Evolutionary conservation across 1,140 invertebrate species (phyloP).

Genomic region (Calosoma granatense): DNA sequence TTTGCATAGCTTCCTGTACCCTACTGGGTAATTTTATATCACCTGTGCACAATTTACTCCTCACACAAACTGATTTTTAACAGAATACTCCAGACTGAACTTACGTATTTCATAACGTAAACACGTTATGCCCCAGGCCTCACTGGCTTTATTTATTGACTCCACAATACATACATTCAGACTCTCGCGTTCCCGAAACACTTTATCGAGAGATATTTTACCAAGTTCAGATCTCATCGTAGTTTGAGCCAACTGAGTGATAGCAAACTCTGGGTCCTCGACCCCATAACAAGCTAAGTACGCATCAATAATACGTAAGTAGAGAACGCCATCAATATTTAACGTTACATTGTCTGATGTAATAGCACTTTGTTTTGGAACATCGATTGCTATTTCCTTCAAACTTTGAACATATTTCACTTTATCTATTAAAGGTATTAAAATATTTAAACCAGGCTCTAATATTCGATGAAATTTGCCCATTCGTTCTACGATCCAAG

Average conservation of each 20-base stretch:
- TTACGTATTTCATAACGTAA: constrained; percentile 96
- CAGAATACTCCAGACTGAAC: constrained; percentile 26
- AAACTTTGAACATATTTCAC: constrained; percentile 98
- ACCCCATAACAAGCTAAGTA: constrained; percentile 96
- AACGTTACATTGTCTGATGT: constrained; percentile 96
- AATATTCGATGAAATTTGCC: constrained; percentile 90
- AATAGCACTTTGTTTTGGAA: constrained; percentile 97
- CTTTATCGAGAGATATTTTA: constrained; percentile 95
- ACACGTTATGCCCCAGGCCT: constrained; percentile 96
- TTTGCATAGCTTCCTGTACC: constrained; percentile 99
- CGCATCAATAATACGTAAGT: constrained; percentile 87
- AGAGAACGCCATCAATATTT: constrained; percentile 94
- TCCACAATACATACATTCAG: constrained; percentile 95
- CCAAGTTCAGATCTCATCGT: constrained; percentile 98
- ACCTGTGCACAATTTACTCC: constrained; percentile 41
- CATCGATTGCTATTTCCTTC: constrained; percentile 99
- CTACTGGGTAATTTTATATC: constrained; percentile 86
- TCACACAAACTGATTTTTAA: too few species aligned
- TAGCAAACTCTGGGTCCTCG: constrained; percentile 98
- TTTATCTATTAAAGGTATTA: constrained; percentile 86
- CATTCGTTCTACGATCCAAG: constrained; percentile 98
- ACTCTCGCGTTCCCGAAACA: constrained; percentile 92
- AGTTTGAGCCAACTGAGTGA: constrained; percentile 97
- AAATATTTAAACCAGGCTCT: constrained; percentile 88
- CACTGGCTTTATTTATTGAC: constrained; percentile 95